Base-by-base conservation (phyloP, 1,140 invertebrate genomes). In the Teleopsis dalmanni region DNA sequence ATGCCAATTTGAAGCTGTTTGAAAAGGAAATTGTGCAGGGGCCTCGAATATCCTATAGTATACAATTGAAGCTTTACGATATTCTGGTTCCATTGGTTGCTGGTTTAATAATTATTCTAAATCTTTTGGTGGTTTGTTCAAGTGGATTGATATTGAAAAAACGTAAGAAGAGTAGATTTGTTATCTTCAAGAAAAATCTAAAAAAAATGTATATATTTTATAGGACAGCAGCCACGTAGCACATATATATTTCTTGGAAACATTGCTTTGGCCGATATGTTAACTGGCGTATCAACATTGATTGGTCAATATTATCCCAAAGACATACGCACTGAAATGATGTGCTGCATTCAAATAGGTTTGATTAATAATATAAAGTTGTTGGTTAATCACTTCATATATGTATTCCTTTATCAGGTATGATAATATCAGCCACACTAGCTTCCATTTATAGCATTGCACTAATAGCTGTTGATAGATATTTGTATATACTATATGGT, bases 171-270 rank as follows among this genome's bases (percentile, higher is more conserved):
- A 48, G n/a, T 27, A 42, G n/a, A 45, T 14, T 34, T 42, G 14
- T 26, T n/a, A 16, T 48, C 23, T 40, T 13, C 37, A 47, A 38
- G 23, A 2, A 31, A 18, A 9, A 41, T 45, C 5, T 31, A 35
- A 14, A 34, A 29, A 9, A 21, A 34, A 48, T 23, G 41, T 47
- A 26, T 47, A 26, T 40, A 11, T 36, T 52, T 57, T 62, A 44
- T 53, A 79, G 76, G 76, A 50, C 69, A 74, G 50, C 69, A 77
- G 54, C 76, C 73, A 7, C 73, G 75, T 50, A 76, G 75, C 36
- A 79, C 76, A 1, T 79, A 79, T 57, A 59, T 79, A 16, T 67
- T 80, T 31, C 65, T 80, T 7, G 78, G 78, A 4, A 80, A 80
- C 59, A 75, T 80, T 4, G 77, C 76, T 1, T 61, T 79, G 9